These are phyloP conservation scores for Himalopsyche kuldschensis DNA, from an alignment of 2,888 invertebrate genomes.

Conservation along the genomic window DNA sequence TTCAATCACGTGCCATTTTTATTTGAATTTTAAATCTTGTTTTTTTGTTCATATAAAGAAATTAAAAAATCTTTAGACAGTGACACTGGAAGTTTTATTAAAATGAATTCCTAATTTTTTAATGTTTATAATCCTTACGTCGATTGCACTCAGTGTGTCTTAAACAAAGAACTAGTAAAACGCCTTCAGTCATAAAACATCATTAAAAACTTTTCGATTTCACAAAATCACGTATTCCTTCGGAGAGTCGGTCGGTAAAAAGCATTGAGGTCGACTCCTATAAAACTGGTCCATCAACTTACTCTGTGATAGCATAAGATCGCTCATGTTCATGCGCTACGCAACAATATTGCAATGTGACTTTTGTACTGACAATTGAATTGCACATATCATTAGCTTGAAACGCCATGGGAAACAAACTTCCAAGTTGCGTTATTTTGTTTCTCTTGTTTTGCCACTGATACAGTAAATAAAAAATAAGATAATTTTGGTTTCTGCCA, in stretches of 20 bases:
- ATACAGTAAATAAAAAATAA: no score
- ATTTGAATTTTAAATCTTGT: no score
- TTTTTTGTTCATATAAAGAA: no score
- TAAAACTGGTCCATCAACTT: slow-evolving; percentile 8
- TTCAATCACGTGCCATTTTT: no score
- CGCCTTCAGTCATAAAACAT: slow-evolving; percentile 9
- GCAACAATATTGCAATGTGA: neutral
- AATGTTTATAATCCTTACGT: neutral
- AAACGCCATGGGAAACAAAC: neutral
- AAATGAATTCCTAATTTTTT: neutral
- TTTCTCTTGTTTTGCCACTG: no score
- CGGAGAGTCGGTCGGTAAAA: slow-evolving; percentile 11
- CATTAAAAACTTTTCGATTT: slow-evolving; percentile 29
- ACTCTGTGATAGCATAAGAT: neutral
- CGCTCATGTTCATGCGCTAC: neutral
- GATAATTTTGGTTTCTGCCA: no score
- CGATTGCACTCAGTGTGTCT: neutral
- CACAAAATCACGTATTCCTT: slow-evolving; percentile 27
- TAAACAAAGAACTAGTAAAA: neutral
- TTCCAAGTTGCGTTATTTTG: no score
- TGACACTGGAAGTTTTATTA: no score
- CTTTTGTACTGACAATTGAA: slow-evolving; percentile 5
- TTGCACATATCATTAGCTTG: slow-evolving; percentile 8
- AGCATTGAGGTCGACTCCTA: slow-evolving; percentile 12
- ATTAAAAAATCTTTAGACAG: no score